Conservation (phyloP, 1,140 invertebrate species). For the Drosophila jambulina region DNA sequence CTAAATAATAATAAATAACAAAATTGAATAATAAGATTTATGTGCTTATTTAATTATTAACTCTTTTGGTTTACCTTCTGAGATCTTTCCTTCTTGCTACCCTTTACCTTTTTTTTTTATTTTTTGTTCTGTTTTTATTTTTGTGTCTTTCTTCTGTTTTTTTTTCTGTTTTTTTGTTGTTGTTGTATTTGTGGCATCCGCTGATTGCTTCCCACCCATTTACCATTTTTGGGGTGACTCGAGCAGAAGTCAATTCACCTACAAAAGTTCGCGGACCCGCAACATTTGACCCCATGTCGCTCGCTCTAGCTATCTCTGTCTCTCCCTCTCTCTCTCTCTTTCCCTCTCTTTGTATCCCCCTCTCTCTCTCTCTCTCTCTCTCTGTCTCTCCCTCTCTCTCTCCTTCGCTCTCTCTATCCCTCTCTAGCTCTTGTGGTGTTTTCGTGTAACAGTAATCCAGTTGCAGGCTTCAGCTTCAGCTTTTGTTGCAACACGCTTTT, state of each 20-base stretch:
- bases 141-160: neutral
- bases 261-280: constrained; percentile 38
- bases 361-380: neutral
- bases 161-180: neutral
- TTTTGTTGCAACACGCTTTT: constrained; percentile 57
- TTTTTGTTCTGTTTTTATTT: too few relatives aligned
- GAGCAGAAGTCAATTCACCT: constrained; percentile 46
- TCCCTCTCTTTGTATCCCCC: too few relatives aligned
- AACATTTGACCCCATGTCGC: constrained; percentile 47
- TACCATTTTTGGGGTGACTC: constrained; percentile 43
- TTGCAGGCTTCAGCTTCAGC: constrained; percentile 55
- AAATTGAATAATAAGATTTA: neutral
- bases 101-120: neutral
- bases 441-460: constrained; percentile 77
- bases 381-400: neutral
- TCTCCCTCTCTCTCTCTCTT: too few relatives aligned
- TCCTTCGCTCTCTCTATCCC: too few relatives aligned
- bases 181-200: neutral
- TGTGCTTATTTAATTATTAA: neutral
- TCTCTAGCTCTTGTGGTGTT: neutral
- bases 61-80: neutral
- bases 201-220: constrained; percentile 47
- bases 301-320: neutral
- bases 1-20: neutral
- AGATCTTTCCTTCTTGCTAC: too few relatives aligned